phyloP scores from a whole-genome alignment of 2,888 invertebrate species.

The Abrostola triplasia region DNA sequence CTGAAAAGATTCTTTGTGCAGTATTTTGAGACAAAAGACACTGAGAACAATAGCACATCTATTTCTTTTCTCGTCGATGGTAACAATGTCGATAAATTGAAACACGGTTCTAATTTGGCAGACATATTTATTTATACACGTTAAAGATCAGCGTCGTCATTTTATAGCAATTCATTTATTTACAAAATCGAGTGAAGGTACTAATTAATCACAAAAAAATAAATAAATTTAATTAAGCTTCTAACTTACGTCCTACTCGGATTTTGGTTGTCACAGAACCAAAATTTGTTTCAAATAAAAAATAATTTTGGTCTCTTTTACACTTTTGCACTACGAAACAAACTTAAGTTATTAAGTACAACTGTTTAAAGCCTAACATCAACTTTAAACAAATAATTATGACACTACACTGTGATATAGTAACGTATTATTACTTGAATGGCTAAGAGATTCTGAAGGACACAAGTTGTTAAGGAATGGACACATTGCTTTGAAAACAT shows the following conservation, averaged over 20 bases:
- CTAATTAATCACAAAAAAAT: slow-evolving; percentile 84
- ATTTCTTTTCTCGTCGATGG: slow-evolving; percentile 45
- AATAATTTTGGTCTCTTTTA: slow-evolving; percentile 76
- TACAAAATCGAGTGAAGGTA: slow-evolving; percentile 85
- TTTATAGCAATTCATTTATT: slow-evolving; percentile 84
- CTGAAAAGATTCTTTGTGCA: slow-evolving; percentile 52
- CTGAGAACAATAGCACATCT: slow-evolving; percentile 60
- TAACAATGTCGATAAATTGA: slow-evolving; percentile 62
- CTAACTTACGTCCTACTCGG: slow-evolving; percentile 77
- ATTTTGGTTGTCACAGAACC: slow-evolving; percentile 81
- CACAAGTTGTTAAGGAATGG: slow-evolving; percentile 29
- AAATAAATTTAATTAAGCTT: slow-evolving; percentile 79
- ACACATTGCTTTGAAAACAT: slow-evolving; percentile 36
- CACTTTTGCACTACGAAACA: slow-evolving; percentile 65
- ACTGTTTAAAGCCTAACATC: slow-evolving; percentile 74
- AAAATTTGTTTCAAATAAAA: slow-evolving; percentile 68
- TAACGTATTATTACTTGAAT: slow-evolving; percentile 47
- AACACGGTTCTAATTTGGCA: slow-evolving; percentile 82
- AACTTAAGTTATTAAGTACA: slow-evolving; percentile 76
- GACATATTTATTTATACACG: slow-evolving; percentile 88
- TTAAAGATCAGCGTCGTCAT: slow-evolving; percentile 85
- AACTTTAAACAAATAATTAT: slow-evolving; percentile 73
- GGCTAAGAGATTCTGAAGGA: slow-evolving; percentile 47
- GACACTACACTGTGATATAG: slow-evolving; percentile 66
- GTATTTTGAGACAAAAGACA: slow-evolving; percentile 58